Evolutionary conservation across 30 jellyfish, hydroid and myxozoan species (phyloP).

Genomic region (Sanderia malayensis): DNA sequence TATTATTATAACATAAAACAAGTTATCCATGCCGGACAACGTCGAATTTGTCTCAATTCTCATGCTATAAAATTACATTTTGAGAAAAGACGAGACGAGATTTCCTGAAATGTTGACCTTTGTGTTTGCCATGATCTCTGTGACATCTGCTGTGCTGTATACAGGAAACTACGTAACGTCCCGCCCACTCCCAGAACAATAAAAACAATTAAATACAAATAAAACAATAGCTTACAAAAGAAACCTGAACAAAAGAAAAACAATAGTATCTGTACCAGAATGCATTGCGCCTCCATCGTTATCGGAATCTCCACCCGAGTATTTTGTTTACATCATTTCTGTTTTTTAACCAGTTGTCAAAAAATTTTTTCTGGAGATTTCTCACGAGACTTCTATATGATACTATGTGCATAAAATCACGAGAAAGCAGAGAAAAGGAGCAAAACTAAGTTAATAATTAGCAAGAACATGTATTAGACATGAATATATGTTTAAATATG

Average conservation of each 20-base stretch:
- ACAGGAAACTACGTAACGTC: not conserved
- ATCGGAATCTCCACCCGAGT: slow-evolving; percentile 35
- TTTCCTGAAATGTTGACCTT: no score
- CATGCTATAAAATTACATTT: no score
- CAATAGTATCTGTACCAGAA: slow-evolving; percentile 43
- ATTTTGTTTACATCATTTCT: slow-evolving; percentile 27
- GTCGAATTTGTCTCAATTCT: no score
- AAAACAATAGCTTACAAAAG: no score
- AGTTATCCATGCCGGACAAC: no score
- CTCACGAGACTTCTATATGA: not conserved
- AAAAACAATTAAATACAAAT: no score
- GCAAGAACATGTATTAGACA: no score
- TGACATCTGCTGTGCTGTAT: not conserved
- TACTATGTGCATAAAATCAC: not conserved
- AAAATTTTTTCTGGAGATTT: not conserved
- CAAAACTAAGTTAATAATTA: no score
- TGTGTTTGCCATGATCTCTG: not conserved
- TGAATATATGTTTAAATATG: no score
- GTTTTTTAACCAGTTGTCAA: slow-evolving; percentile 5
- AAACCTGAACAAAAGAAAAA: no score
- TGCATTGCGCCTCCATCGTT: slow-evolving; percentile 40
- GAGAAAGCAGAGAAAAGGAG: not conserved
- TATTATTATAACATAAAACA: no score
- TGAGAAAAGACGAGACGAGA: no score
- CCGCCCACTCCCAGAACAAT: not conserved